Evolutionary conservation across 2,888 invertebrate species (phyloP).

Genomic region (Acleris emargana): DNA sequence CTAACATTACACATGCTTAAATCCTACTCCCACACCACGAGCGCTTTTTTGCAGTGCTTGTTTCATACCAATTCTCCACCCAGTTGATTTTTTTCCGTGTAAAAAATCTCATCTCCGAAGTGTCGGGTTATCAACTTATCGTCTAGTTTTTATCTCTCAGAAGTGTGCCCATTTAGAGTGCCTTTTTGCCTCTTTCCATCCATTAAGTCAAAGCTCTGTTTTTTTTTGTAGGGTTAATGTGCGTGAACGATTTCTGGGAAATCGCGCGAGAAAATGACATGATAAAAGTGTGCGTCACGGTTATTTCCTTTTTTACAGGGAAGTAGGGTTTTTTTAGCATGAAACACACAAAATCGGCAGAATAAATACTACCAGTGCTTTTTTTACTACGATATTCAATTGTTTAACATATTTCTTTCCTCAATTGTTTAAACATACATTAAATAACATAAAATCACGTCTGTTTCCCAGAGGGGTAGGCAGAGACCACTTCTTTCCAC

Average conservation of each 20-base stretch:
- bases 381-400: no score
- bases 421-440: no score
- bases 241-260: conserved; percentile 25
- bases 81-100: conserved; percentile 22
- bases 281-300: neutral
- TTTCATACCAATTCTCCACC: neutral
- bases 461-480: no score
- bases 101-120: conserved; percentile 26
- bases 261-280: conserved; percentile 24
- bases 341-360: neutral
- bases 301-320: neutral
- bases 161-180: conserved; percentile 30
- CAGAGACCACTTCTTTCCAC: no score
- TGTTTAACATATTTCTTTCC: no score
- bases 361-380: no score
- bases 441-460: no score
- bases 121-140: conserved; percentile 35
- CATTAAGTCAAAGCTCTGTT: conserved; percentile 24
- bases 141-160: conserved; percentile 33
- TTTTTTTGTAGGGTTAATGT: conserved; percentile 25
- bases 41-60: conserved; percentile 16
- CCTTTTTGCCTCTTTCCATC: conserved; percentile 33
- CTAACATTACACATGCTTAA: conserved; percentile 3
- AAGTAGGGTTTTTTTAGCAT: neutral
- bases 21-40: conserved; percentile 6